phyloP scores from a whole-genome alignment of 2,797 vertebrate genomes.

The Coranthus polyacanthus region DNA sequence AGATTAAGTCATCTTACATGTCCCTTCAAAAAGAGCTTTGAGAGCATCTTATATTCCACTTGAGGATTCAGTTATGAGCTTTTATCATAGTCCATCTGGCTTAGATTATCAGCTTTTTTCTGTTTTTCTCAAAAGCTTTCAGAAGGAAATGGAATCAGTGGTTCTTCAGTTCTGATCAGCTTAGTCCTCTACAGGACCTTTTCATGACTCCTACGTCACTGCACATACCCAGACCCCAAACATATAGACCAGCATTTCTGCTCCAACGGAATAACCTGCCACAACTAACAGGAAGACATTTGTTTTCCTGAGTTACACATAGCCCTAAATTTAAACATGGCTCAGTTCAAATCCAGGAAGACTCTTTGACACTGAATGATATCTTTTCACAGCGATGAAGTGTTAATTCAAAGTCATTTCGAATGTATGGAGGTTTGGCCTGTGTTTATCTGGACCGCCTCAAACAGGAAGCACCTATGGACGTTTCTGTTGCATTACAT shows the following conservation, averaged over 20 bases:
- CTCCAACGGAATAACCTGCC: not conserved
- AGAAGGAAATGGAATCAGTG: conserved; percentile 8
- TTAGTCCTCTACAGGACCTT: conserved; percentile 1
- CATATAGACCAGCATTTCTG: not conserved
- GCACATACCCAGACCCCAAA: not conserved
- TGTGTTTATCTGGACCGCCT: conserved; percentile 12
- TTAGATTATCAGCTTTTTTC: too few relatives aligned
- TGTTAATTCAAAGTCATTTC: conserved; percentile 11
- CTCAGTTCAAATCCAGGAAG: conserved; percentile 5
- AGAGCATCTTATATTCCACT: too few relatives aligned
- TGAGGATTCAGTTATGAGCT: too few relatives aligned
- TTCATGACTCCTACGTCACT: conserved; percentile 6
- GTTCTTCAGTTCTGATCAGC: not conserved
- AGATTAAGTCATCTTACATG: too few relatives aligned
- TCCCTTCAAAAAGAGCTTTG: too few relatives aligned
- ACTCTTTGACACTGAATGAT: not conserved
- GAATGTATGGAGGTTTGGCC: conserved; percentile 8
- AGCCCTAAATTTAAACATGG: conserved; percentile 8
- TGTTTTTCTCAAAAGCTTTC: not conserved
- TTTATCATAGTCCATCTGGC: too few relatives aligned
- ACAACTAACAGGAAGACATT: conserved; percentile 44
- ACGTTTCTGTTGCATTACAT: conserved; percentile 45
- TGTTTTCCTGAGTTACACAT: conserved; percentile 18
- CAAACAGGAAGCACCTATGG: conserved; percentile 62
- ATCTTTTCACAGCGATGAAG: conserved; percentile 23